These are phyloP conservation scores for Camponotus vicinus DNA, from an alignment of 1,140 invertebrate species.

Conservation along the genomic window DNA sequence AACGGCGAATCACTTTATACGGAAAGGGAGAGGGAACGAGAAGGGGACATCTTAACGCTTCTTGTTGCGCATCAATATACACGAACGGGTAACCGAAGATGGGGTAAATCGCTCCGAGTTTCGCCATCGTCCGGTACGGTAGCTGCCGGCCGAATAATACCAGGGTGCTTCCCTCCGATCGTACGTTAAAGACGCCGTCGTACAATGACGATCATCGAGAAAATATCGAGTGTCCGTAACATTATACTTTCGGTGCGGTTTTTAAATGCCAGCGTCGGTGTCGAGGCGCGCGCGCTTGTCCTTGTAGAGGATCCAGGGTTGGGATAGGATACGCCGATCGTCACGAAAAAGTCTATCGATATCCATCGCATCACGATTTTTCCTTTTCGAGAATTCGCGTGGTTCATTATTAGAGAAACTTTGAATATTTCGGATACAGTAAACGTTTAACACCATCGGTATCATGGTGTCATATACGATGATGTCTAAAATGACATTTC, in stretches of 20 bases:
- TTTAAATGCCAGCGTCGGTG: constrained; percentile 78
- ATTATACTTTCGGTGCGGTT: constrained; percentile 82
- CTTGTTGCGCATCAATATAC: constrained; percentile 41
- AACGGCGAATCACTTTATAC: constrained; percentile 35
- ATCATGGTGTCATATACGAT: too few species aligned
- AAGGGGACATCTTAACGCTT: constrained; percentile 28
- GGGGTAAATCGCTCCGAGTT: constrained; percentile 79
- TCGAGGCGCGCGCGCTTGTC: constrained; percentile 24
- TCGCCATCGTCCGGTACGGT: constrained; percentile 73
- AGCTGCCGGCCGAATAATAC: constrained; percentile 70
- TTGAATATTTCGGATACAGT: neutral
- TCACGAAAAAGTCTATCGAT: too few species aligned
- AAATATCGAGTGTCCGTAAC: constrained; percentile 85
- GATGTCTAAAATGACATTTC: neutral
- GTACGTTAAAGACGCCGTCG: constrained; percentile 73
- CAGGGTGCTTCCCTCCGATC: constrained; percentile 38
- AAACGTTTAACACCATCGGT: neutral
- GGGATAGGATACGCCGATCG: neutral
- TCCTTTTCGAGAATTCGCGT: neutral
- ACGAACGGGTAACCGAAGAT: constrained; percentile 79
- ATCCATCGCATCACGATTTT: neutral
- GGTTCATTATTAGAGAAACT: neutral
- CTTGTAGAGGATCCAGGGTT: constrained; percentile 29
- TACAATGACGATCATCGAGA: constrained; percentile 84
- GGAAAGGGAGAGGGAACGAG: neutral